Conservation (phyloP, 2,888 invertebrate species). For the Sarcophaga subvicina region DNA sequence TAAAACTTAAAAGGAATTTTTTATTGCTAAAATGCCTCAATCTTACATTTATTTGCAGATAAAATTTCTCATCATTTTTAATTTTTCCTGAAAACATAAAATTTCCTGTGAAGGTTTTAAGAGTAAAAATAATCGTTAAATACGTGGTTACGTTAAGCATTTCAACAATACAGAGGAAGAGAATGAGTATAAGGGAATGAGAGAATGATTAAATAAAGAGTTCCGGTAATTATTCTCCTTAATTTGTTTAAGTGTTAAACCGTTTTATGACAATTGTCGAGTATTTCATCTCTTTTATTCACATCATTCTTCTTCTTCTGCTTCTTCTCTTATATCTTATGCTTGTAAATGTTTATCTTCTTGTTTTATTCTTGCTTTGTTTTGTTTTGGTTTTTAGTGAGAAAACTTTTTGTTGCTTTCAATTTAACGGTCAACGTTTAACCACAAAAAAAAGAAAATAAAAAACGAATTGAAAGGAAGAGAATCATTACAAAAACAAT, state of each 20-base stretch:
- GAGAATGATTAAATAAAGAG: neutral
- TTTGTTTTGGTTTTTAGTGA: neutral
- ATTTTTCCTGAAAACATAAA: too few relatives aligned
- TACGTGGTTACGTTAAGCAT: too few relatives aligned
- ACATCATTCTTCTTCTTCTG: neutral
- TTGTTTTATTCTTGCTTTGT: neutral
- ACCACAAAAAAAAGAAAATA: neutral
- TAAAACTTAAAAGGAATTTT: too few relatives aligned
- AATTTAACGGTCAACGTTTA: neutral
- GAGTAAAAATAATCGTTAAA: too few relatives aligned
- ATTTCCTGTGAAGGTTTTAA: too few relatives aligned
- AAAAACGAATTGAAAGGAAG: neutral
- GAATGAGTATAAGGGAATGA: too few relatives aligned
- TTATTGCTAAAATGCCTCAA: too few relatives aligned
- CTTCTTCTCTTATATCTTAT: neutral
- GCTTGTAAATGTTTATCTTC: neutral
- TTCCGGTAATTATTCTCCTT: slow-evolving; percentile 4
- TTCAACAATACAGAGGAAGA: too few relatives aligned
- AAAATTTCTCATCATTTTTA: too few relatives aligned
- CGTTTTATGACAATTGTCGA: slow-evolving; percentile 38
- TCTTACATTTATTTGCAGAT: too few relatives aligned
- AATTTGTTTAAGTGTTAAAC: slow-evolving; percentile 31
- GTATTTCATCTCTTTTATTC: neutral
- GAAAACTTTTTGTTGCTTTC: slow-evolving; percentile 2
- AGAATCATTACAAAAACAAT: neutral